These are phyloP conservation scores for Metopia argyrocephala DNA, from an alignment of 2,888 invertebrate genomes.

Conservation along the genomic window DNA sequence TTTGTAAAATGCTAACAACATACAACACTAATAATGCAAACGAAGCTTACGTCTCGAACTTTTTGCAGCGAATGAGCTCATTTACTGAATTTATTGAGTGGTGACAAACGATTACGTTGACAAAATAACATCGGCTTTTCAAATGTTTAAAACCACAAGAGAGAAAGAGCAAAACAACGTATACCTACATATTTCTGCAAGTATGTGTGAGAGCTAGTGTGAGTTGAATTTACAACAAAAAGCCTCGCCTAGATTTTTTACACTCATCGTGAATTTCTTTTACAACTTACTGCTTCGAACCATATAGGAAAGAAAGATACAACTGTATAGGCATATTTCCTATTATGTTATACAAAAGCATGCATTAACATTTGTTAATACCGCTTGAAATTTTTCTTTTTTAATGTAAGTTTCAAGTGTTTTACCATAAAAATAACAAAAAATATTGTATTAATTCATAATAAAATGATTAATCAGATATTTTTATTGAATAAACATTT, in stretches of 20 bases:
- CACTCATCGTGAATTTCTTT: conserved; percentile 25
- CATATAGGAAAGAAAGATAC: conserved; percentile 36
- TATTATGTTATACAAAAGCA: conserved; percentile 37
- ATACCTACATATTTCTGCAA: conserved; percentile 3
- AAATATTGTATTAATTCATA: not conserved
- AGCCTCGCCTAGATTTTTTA: conserved; percentile 63
- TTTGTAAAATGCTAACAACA: conserved; percentile 69
- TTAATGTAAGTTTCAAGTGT: not conserved
- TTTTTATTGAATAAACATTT: too few relatives aligned
- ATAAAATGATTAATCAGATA: not conserved
- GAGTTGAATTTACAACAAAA: conserved; percentile 53
- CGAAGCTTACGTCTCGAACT: conserved; percentile 67
- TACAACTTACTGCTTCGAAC: not conserved
- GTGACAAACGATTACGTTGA: conserved; percentile 66
- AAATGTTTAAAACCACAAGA: conserved; percentile 31
- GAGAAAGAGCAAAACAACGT: conserved; percentile 43
- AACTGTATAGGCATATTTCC: conserved; percentile 17
- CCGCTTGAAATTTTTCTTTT: conserved; percentile 45
- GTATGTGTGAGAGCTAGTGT: conserved; percentile 12
- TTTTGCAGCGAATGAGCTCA: conserved; percentile 68
- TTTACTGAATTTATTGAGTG: conserved; percentile 52
- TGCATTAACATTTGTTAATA: conserved; percentile 48
- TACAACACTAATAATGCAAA: conserved; percentile 55
- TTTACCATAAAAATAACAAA: not conserved
- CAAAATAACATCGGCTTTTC: conserved; percentile 60